Base-by-base conservation (phyloP, 2,888 invertebrate species). In the Tethea ocularis region DNA sequence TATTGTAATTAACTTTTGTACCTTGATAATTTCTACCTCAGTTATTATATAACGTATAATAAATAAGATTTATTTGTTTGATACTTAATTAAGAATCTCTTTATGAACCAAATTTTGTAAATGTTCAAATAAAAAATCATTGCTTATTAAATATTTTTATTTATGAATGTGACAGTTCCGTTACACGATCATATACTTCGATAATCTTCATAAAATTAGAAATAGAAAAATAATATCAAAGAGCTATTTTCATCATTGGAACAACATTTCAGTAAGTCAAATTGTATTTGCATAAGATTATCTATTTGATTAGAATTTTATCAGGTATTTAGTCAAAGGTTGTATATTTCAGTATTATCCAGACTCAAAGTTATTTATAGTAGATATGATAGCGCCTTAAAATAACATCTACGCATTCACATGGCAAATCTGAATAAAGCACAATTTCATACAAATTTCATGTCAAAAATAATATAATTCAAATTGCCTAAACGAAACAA, bases 161-260 rank as follows among this genome's bases (percentile, higher is more conserved):
- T 91, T 86, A 87, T 87, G 87, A 87, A 89, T 89, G 88, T 86
- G 89, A 89, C 87, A 89, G 85, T 86, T 85, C 83, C 81, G 80
- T 88, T 91, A 91, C 89, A 91, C 84, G 87, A 88, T 87, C 86
- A 87, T 83, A 88, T 84, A 87, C 74, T 87, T 88, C 74, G 84
- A 87, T 88, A 87, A 87, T 89, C 84, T 85, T 87, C 89, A 86
- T 91, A 91, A 91, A 91, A 93, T 91, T 89, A 92, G 91, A 89
- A 88, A 91, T 93, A 92, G 91, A 92, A 92, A 93, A 93, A 92
- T 93, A 92, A 92, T 93, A 93, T 93, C 90, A 92, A 91, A 91
- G 86, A 89, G 84, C 89, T 89, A 86, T 85, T 86, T 83, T 82
- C 69, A 77, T 83, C 80, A 86, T 87, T 87, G 90, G 89, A 91